Percentiles rank a stretch among this genome's conserved stretches.
These are phyloP conservation scores for Gortyna flavago DNA, from an alignment of 2,888 invertebrate genomes.

Conservation along the genomic window DNA sequence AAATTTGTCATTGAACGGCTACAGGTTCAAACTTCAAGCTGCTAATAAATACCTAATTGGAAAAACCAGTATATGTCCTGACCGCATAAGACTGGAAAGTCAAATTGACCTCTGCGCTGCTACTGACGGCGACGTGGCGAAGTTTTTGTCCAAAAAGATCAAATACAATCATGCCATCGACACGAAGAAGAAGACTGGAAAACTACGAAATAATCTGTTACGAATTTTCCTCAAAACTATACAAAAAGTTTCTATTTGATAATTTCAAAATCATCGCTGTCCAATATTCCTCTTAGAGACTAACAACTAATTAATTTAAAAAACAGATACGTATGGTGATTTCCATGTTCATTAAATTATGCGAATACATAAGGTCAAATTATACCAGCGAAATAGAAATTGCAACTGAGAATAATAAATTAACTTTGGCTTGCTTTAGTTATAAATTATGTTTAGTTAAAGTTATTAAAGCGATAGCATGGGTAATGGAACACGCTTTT, in stretches of 20 bases:
- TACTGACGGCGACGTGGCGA: neutral
- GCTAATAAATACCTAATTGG: no score
- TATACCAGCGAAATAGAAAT: conserved; percentile 19
- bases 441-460: neutral
- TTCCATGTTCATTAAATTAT: conserved; percentile 23
- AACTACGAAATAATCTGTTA: neutral
- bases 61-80: neutral
- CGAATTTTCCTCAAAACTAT: neutral
- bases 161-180: no score
- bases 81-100: neutral
- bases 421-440: neutral
- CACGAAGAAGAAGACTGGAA: no score
- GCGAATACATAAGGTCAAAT: conserved; percentile 22
- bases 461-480: neutral
- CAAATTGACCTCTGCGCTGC: neutral
- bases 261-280: neutral
- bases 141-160: neutral
- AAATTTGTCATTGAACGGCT: neutral
- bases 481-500: neutral
- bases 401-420: conserved; percentile 11
- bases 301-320: neutral
- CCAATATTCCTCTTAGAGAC: conserved; percentile 9
- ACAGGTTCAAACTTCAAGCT: neutral
- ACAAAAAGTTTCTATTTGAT: neutral
- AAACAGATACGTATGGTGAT: conserved; percentile 6